Evolutionary conservation across 2,888 invertebrate species (phyloP).

Genomic region (Microplitis deprimator): DNA sequence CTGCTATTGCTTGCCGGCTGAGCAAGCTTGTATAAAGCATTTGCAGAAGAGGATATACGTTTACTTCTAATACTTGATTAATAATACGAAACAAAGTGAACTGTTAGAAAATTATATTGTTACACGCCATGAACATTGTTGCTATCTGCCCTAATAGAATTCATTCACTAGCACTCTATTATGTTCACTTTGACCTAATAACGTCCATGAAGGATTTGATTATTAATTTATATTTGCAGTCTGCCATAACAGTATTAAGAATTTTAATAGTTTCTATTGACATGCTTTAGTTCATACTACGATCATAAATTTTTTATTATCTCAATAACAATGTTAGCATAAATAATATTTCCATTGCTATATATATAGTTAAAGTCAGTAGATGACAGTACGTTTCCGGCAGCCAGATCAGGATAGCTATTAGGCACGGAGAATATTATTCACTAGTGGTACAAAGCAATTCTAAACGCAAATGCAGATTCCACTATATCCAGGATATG

Average conservation of each 20-base stretch:
- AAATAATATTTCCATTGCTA: background rate
- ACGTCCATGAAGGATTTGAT: background rate
- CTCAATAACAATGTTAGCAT: background rate
- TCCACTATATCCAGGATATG: slow-evolving; percentile 17
- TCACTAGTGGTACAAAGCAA: slow-evolving; percentile 33
- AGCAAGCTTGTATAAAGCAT: slow-evolving; percentile 20
- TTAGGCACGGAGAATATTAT: slow-evolving; percentile 22
- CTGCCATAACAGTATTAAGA: background rate
- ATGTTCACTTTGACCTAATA: background rate
- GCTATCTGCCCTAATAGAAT: background rate
- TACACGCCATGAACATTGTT: slow-evolving; percentile 28
- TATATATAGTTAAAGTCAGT: background rate
- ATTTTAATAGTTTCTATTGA: background rate
- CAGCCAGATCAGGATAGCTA: slow-evolving; percentile 4
- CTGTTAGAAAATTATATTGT: slow-evolving; percentile 38
- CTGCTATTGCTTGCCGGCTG: slow-evolving; percentile 26
- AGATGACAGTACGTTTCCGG: slow-evolving; percentile 14
- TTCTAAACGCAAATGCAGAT: slow-evolving; percentile 33
- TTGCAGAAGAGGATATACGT: slow-evolving; percentile 22
- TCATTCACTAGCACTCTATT: background rate
- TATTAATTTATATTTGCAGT: slow-evolving; percentile 1
- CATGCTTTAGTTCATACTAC: background rate
- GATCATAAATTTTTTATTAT: background rate
- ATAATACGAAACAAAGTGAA: slow-evolving; percentile 42
- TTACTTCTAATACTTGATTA: slow-evolving; percentile 44